Conservation (phyloP, 2,888 invertebrate genomes). For the Willowsia nigromaculata region DNA sequence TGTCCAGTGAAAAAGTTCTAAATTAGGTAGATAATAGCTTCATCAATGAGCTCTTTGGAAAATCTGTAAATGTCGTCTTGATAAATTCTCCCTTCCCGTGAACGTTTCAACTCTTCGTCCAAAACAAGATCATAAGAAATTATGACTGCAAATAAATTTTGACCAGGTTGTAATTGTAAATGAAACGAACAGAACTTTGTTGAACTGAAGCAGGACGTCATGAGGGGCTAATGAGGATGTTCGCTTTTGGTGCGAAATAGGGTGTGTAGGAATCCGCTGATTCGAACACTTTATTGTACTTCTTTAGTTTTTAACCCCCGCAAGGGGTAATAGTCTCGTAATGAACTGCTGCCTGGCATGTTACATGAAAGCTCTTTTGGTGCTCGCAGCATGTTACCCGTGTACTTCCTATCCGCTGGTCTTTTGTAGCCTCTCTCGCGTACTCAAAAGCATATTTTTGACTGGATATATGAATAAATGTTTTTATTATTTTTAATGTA, state of each 20-base stretch:
- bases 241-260: constrained; percentile 63
- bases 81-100: constrained; percentile 38
- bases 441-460: not conserved
- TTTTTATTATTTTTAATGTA: constrained; percentile 30
- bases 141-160: constrained; percentile 50
- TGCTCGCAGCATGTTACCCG: constrained; percentile 57
- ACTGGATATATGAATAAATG: not conserved
- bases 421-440: not conserved
- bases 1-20: constrained; percentile 22
- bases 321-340: constrained; percentile 58
- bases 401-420: not conserved
- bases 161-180: not conserved
- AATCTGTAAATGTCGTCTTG: constrained; percentile 3
- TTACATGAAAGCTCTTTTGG: constrained; percentile 62
- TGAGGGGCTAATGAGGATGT: constrained; percentile 65
- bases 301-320: constrained; percentile 55
- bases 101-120: not conserved
- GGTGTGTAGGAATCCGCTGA: constrained; percentile 64
- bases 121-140: constrained; percentile 37
- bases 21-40: constrained; percentile 23
- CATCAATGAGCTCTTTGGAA: not conserved
- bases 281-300: constrained; percentile 59
- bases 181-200: not conserved
- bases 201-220: constrained; percentile 37
- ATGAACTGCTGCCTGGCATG: constrained; percentile 57